Percentiles rank a stretch among this genome's conserved stretches.
Conservation (phyloP, 2,888 invertebrate species). For the Tuta absoluta region DNA sequence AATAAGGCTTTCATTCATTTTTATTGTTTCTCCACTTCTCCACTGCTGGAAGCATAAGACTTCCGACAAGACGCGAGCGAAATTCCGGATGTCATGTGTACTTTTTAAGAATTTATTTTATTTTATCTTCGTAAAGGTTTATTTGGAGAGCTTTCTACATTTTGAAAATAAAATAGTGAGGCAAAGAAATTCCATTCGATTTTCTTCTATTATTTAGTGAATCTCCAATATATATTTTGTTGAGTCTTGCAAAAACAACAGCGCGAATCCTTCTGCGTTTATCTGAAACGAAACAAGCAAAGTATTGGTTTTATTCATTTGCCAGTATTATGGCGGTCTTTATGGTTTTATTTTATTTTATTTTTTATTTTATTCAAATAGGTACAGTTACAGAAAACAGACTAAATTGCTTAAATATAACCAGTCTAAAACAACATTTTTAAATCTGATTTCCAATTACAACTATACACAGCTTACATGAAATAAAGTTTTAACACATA, state of each 20-base stretch:
- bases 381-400: too few relatives aligned
- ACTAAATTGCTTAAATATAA: too few relatives aligned
- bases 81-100: conserved; percentile 1
- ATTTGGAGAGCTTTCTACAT: not conserved
- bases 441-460: too few relatives aligned
- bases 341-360: too few relatives aligned
- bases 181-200: not conserved
- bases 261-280: not conserved
- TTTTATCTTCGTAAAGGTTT: conserved; percentile 5
- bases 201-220: not conserved
- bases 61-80: not conserved
- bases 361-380: not conserved
- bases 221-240: not conserved
- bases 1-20: conserved; percentile 7
- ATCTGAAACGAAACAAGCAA: not conserved
- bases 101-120: not conserved
- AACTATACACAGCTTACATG: too few relatives aligned
- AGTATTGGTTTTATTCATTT: not conserved
- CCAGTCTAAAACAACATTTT: too few relatives aligned
- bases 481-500: too few relatives aligned
- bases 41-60: not conserved
- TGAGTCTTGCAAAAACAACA: not conserved
- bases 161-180: conserved; percentile 7
- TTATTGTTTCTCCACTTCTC: not conserved
- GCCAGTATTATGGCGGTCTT: not conserved